A percentile compares a stretch with the other conserved stretches of the same genome.
Evolutionary conservation across 2,797 vertebrate genomes (phyloP).

Genomic region (Pseudomugil tenellus): DNA sequence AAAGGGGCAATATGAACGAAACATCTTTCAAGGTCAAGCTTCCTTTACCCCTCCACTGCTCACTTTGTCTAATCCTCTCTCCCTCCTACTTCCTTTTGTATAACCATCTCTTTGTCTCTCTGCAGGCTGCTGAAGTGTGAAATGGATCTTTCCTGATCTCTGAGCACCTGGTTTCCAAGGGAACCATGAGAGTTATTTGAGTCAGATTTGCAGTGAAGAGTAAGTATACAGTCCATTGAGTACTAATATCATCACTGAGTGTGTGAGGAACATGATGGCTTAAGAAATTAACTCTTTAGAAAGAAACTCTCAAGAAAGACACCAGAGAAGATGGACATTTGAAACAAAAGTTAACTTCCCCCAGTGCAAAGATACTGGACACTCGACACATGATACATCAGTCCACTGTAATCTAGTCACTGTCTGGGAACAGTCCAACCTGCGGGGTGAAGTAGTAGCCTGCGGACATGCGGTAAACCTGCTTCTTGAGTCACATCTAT

Average conservation of each 20-base stretch:
- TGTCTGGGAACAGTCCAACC: constrained; percentile 50
- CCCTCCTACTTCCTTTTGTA: constrained; percentile 70
- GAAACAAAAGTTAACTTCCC: constrained; percentile 40
- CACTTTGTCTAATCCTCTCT: constrained; percentile 61
- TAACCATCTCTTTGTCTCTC: constrained; percentile 70
- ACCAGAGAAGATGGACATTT: constrained; percentile 17
- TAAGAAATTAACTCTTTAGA: constrained; percentile 29
- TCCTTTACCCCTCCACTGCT: constrained; percentile 39
- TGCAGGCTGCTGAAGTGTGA: constrained; percentile 75
- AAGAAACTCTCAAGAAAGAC: constrained; percentile 9
- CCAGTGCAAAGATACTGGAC: constrained; percentile 47
- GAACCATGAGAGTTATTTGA: constrained; percentile 74
- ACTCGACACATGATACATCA: constrained; percentile 61
- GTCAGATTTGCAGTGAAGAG: constrained; percentile 63
- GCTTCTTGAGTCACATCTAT: constrained; percentile 76
- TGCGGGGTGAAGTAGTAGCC: constrained; percentile 46
- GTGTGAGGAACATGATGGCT: constrained; percentile 26
- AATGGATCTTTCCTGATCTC: constrained; percentile 82
- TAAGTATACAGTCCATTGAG: constrained; percentile 36
- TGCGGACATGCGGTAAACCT: constrained; percentile 63
- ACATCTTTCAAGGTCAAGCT: constrained; percentile 66
- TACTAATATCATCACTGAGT: constrained; percentile 43
- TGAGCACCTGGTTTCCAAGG: constrained; percentile 83
- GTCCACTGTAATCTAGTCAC: constrained; percentile 42
- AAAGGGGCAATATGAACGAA: constrained; percentile 43